Conservation (phyloP, 2,113 vertebrate genomes). For the Cranoglanis bouderius region DNA sequence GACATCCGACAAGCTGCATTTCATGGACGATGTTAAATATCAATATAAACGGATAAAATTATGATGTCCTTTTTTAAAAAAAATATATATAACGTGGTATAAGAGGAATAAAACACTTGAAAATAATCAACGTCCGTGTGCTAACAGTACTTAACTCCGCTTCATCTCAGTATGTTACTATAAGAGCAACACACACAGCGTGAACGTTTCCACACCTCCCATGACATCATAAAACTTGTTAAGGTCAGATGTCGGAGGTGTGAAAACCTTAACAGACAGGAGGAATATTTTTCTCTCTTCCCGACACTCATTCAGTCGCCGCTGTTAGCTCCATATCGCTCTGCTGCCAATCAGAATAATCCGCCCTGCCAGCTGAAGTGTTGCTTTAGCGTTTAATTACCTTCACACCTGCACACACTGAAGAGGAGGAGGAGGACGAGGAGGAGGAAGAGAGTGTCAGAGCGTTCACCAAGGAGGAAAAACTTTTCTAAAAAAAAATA, state of each 20-base stretch:
- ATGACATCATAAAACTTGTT: not conserved
- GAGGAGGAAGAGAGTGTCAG: not conserved
- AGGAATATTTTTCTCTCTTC: not conserved
- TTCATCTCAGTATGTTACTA: not conserved
- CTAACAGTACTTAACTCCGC: not conserved
- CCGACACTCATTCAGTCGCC: not conserved
- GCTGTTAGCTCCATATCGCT: not conserved
- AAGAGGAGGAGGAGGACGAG: not conserved
- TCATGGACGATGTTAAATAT: not conserved
- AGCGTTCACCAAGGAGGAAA: not conserved
- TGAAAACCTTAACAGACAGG: not conserved
- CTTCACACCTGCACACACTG: slow-evolving; percentile 4
- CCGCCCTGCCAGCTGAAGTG: not conserved
- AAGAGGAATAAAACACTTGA: not conserved
- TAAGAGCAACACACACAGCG: not conserved
- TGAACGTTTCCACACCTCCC: not conserved
- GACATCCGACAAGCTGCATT: not conserved
- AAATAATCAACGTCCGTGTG: not conserved
- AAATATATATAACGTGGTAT: too few species aligned
- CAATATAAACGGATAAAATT: not conserved
- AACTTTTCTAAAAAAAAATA: slow-evolving; percentile 1
- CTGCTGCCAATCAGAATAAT: slow-evolving; percentile 25
- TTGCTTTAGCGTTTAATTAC: slow-evolving; percentile 18
- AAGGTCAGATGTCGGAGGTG: not conserved
- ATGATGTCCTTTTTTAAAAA: too few species aligned